These are phyloP conservation scores for Drosophila nigricruria DNA, from an alignment of 2,888 invertebrate species.

Conservation along the genomic window DNA sequence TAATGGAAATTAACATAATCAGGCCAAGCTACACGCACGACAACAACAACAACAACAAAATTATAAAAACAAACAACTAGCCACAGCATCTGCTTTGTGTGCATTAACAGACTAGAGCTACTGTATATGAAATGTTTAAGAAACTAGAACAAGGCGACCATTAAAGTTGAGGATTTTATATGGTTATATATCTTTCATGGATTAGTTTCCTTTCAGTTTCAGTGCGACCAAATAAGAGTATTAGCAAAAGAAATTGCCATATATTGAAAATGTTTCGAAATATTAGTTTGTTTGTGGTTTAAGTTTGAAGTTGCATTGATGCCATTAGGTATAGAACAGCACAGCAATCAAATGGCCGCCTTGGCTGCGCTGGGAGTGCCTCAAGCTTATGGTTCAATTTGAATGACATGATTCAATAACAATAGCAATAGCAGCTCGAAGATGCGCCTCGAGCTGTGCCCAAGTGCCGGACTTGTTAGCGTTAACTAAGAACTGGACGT, in stretches of 20 bases:
- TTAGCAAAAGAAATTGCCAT: not conserved
- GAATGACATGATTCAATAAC: not conserved
- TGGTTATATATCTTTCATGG: not conserved
- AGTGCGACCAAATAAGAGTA: not conserved
- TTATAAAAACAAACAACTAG: conserved; percentile 2
- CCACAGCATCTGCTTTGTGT: conserved; percentile 2
- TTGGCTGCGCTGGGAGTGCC: not conserved
- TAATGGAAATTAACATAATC: conserved; percentile 39
- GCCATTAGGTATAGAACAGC: not conserved
- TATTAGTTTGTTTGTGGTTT: not conserved
- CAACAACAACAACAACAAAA: not conserved
- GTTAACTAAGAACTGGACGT: not conserved
- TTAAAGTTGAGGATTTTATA: not conserved
- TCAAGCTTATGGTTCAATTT: not conserved
- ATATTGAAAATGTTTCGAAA: not conserved
- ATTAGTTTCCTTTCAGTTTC: not conserved
- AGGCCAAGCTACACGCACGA: not conserved
- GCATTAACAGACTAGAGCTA: not conserved
- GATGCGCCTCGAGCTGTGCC: not conserved
- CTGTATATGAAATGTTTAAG: not conserved
- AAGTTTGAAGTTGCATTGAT: not conserved
- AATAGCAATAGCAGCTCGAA: not conserved
- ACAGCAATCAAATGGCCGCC: not conserved
- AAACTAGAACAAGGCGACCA: not conserved
- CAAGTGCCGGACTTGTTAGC: not conserved